Evolutionary conservation across 2,888 invertebrate species (phyloP), one percentile per base, ranked within the genome.

Genomic region (Epistrophella euchroma): DNA sequence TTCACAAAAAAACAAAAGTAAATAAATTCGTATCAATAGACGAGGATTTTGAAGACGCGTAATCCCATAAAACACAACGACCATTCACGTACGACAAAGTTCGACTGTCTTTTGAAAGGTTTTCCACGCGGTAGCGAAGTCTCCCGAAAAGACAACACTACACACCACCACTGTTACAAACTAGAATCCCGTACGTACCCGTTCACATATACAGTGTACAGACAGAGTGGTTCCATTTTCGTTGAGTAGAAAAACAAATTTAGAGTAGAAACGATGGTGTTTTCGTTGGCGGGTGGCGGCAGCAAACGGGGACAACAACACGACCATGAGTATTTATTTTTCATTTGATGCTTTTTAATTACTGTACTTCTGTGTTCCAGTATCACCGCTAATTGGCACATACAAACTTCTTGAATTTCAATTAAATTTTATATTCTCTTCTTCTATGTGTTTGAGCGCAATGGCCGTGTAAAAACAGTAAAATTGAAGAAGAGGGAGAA

Each of bases 351-450:
- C 81, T 88, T 88, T 83, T 88, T 88, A 88, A 88, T 88, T 88
- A 88, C 88, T 88, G 84, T 81, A 86, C 86, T 86, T 86, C 86
- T 86, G 86, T 82, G 81, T 79, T 88, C 82, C 86, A 84, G 88
- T 88, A 88, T 88, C 88, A 83, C 86, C 88, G 88, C 88, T 88
- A 88, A 88, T 88, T 88, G 88, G 88, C 88, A 88, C 88, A 88
- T 86, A 88, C 85, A 85, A 88, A 88, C 88, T 88, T 88, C 88
- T 88, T 88, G 84, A 88, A 87, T 88, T 88, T 88, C 88, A 88
- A 88, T 88, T 88, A 87, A 88, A 85, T 81, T 81, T 86, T 81
- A 82, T 87, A 78, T 82, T 77, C 74, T 56, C 73, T 40, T 66
- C 60, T 17, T 60, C 60, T 87, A 62, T 79, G 72, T 83, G 79